These are phyloP conservation scores for Menidia beryllina DNA, from an alignment of 2,113 vertebrate species.

Conservation along the genomic window DNA sequence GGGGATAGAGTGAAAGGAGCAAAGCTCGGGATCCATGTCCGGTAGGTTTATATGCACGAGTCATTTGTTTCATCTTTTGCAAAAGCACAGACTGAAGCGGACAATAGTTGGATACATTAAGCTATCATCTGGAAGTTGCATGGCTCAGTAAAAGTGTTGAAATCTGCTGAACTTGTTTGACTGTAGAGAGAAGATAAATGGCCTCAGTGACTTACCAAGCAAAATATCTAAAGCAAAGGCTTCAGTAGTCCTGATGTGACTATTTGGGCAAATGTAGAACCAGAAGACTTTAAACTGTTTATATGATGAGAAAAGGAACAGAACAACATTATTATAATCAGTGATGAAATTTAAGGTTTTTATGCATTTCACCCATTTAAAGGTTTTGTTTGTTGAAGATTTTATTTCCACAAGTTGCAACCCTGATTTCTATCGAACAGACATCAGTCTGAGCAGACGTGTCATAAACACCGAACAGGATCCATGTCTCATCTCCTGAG, in stretches of 20 bases:
- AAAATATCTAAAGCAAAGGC: neutral
- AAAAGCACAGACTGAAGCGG: neutral
- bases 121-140: neutral
- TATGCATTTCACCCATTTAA: too few species aligned
- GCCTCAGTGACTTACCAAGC: neutral
- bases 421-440: too few species aligned
- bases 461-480: constrained; percentile 10
- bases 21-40: neutral
- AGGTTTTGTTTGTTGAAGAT: too few species aligned
- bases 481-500: neutral
- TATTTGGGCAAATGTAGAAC: neutral
- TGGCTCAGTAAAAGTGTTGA: neutral
- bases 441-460: too few species aligned
- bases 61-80: neutral
- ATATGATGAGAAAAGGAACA: too few species aligned
- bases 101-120: neutral
- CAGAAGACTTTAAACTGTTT: too few species aligned
- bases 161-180: neutral
- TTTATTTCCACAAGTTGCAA: too few species aligned
- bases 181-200: too few species aligned
- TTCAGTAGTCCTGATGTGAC: neutral
- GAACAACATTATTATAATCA: too few species aligned
- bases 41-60: neutral
- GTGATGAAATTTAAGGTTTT: too few species aligned
- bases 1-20: constrained; percentile 31